Evolutionary conservation across 1,140 invertebrate genomes (phyloP).

Genomic region (Sminthurides bifidus): DNA sequence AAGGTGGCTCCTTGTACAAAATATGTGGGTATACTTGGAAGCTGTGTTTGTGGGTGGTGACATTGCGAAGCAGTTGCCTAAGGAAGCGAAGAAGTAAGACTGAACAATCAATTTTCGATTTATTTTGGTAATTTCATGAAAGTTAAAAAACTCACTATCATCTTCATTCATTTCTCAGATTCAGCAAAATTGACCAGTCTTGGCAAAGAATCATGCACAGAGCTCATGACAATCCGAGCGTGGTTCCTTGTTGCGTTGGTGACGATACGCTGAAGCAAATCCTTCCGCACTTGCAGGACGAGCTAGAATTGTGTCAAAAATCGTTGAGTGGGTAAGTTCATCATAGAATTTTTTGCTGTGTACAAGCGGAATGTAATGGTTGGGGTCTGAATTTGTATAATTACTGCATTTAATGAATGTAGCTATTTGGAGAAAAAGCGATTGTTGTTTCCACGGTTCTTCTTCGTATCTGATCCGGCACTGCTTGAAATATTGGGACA

Average conservation of each 20-base stretch:
- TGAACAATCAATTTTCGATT: background rate
- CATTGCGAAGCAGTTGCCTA: constrained; percentile 92
- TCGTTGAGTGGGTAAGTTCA: constrained; percentile 68
- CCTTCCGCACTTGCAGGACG: constrained; percentile 89
- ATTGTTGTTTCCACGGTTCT: constrained; percentile 93
- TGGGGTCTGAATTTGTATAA: background rate
- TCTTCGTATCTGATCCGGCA: constrained; percentile 94
- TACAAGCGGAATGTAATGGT: constrained; percentile 3
- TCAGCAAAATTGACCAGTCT: constrained; percentile 93
- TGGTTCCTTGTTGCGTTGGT: constrained; percentile 88
- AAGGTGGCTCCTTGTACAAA: constrained; percentile 90
- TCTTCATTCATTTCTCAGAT: constrained; percentile 40
- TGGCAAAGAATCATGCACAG: constrained; percentile 97
- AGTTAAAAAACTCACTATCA: background rate
- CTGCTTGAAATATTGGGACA: constrained; percentile 90
- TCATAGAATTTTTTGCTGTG: constrained; percentile 5
- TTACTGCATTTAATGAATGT: constrained; percentile 12
- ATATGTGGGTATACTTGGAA: constrained; percentile 97
- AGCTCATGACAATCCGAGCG: constrained; percentile 86
- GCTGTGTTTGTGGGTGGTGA: constrained; percentile 96
- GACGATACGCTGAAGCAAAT: constrained; percentile 86
- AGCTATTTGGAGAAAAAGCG: constrained; percentile 89
- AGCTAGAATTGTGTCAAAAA: constrained; percentile 92
- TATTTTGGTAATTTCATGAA: background rate
- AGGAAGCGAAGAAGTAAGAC: constrained; percentile 67